Evolutionary conservation across 2,888 invertebrate genomes (phyloP), one percentile per base, ranked within the genome.

Genomic region (Caenorhabditis sp.): DNA sequence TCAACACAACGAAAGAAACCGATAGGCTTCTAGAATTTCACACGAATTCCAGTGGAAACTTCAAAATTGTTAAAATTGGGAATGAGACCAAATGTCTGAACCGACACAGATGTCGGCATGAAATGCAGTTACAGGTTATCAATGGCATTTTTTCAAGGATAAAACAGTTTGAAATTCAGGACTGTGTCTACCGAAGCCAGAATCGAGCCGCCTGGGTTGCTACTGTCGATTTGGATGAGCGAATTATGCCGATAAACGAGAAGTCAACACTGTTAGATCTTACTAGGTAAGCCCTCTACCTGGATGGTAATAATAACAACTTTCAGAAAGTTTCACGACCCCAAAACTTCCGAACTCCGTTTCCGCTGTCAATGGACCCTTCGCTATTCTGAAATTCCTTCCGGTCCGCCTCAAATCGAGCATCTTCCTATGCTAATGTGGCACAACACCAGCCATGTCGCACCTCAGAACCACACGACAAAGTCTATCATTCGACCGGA

Each of bases 401-500:
- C 41, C 1, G 84, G 82, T 22, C 31, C 76, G 14, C 47, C 51
- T 16, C 8, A 49, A 28, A 58, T 75, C 22, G 41, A 61, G 0
- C 10, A 69, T 28, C 63, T 85, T 22, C 87, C 87, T 14, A 87
- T 83, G 74, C 28, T 80, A 4, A 54, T 28, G 10, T 87, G 85
- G 85, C 84, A 84, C 41, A 87, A 87, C 44, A 87, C 87, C 0
- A 86, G 85, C 54, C 85, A 85, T 44, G 82, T 87, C 22, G 87
- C 87, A 12, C 87, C 87, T 1, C 69, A 80, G 19, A 87, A 87
- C 47, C 87, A 87, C 64, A 87, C 87, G 2, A 82, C 86, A 22
- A 87, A 87, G 49, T 79, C 81, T 6, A 80, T 87, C 0, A 47
- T 87, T 35, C 75, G 84, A 3, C 85, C 87, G 2, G 26, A 51